Evolutionary conservation across 2,113 vertebrate genomes (phyloP).

Genomic region (Mellivora capensis): DNA sequence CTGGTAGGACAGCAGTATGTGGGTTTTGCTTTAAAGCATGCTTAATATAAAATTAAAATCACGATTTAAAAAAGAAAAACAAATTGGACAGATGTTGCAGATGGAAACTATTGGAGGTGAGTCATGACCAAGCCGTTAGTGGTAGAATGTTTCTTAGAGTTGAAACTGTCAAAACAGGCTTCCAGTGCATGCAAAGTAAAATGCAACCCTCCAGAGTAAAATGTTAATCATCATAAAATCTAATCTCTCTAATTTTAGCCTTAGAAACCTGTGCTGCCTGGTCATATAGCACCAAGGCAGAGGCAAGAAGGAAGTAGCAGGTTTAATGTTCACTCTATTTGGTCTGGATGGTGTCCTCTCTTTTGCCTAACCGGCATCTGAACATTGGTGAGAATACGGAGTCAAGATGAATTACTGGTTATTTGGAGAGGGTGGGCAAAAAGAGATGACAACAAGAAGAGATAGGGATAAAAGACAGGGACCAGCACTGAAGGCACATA

Average conservation of each 20-base stretch:
- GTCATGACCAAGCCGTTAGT: slow-evolving; percentile 20
- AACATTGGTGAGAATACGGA: not conserved
- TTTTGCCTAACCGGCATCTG: not conserved
- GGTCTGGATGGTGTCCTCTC: not conserved
- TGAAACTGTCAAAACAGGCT: slow-evolving; percentile 61
- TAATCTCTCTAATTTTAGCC: slow-evolving; percentile 57
- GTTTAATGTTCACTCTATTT: not conserved
- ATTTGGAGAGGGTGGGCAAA: not conserved
- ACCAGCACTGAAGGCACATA: not conserved
- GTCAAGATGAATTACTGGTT: not conserved
- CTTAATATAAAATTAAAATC: slow-evolving; percentile 28
- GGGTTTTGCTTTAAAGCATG: slow-evolving; percentile 36
- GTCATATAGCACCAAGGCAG: not conserved
- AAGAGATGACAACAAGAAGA: not conserved
- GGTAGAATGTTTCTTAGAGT: slow-evolving; percentile 26
- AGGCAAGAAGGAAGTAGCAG: not conserved
- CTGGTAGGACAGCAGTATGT: not conserved
- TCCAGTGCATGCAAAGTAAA: slow-evolving; percentile 52
- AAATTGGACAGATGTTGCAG: slow-evolving; percentile 50
- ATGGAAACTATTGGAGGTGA: slow-evolving; percentile 43
- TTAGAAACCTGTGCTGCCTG: not conserved
- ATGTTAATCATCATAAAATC: slow-evolving; percentile 56
- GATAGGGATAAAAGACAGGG: accelerated
- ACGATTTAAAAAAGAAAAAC: not conserved
- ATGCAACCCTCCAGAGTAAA: slow-evolving; percentile 30